Base-by-base conservation (phyloP, 1,140 invertebrate species). In the Pteromalus puparum region DNA sequence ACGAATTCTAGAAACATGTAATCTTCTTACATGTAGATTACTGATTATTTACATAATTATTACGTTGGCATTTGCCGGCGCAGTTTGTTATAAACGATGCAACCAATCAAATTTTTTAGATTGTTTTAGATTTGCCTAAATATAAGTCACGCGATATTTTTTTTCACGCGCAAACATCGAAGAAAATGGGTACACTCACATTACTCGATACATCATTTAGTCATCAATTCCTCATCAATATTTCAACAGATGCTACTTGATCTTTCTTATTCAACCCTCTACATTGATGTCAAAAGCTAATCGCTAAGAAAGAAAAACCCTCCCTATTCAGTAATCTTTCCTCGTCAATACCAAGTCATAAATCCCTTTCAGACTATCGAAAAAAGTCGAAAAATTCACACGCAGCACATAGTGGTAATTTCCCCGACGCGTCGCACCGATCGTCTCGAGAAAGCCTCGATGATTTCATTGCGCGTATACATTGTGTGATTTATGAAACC, bases 401-500 rank as follows among this genome's bases (percentile, higher is more conserved):
- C 46, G 0, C 21, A 26, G 67, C 26, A 53, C 48, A 61, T n/a
- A 13, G 28, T 74, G 5, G 15, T 42, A 53, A 38, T 76, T 26
- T 76, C 46, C n/a, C 10, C 38, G 46, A 76, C 21, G 15, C 9
- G 12, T 28, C 42, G 28, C n/a, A 42, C 38, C 34, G 34, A 74
- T 18, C 38, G 9, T 42, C 38, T 42, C 38, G 30, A 26, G 2
- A 70, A 70, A 72, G 7, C 68, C 12, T 30, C 68, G 10, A 30
- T 72, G 26, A 28, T 30, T 34, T 30, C 18, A 34, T 72, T 42
- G 46, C 74, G 74, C 2, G 24, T 9, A 42, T 18, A 48, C 21
- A 61, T 0, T 48, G 15, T 61, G 30, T 74, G 72, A 74, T 74
- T 74, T 74, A 74, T 74, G 72, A 74, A 74, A 74, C 26, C 30